Conservation (phyloP, 2,113 vertebrate genomes). For the Glareola pratincola region DNA sequence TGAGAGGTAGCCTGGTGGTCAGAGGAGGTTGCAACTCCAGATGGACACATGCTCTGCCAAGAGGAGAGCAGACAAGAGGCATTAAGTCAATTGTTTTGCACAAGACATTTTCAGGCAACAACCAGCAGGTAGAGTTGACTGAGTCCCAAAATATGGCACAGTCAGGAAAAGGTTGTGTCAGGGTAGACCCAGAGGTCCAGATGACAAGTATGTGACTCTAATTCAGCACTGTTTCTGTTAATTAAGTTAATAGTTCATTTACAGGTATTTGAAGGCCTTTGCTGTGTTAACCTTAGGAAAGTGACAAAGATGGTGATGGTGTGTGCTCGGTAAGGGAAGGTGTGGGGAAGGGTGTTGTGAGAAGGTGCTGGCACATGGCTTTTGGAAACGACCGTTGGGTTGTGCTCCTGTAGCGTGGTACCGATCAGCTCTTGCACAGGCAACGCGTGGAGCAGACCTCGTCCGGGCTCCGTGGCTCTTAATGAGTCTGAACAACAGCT, state of each 20-base stretch:
- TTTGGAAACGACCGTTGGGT: neutral
- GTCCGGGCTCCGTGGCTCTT: constrained; percentile 47
- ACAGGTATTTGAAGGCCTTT: neutral
- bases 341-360: neutral
- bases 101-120: constrained; percentile 39
- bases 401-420: neutral
- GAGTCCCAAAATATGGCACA: constrained; percentile 1
- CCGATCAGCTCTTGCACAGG: neutral
- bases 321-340: neutral
- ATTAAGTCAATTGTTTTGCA: constrained; percentile 64
- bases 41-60: constrained; percentile 56
- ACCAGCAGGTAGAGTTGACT: constrained; percentile 44
- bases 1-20: constrained; percentile 25
- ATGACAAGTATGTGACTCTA: neutral
- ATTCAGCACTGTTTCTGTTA: neutral
- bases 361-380: neutral
- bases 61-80: constrained; percentile 50
- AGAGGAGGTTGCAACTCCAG: constrained; percentile 52
- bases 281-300: neutral
- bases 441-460: neutral
- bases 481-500: constrained; percentile 51
- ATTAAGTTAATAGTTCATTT: neutral
- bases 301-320: neutral
- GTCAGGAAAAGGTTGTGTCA: neutral
- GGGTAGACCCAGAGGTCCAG: neutral